These are phyloP conservation scores for Pristionchus fissidentatus DNA, from an alignment of 2,888 invertebrate genomes.

Conservation along the genomic window DNA sequence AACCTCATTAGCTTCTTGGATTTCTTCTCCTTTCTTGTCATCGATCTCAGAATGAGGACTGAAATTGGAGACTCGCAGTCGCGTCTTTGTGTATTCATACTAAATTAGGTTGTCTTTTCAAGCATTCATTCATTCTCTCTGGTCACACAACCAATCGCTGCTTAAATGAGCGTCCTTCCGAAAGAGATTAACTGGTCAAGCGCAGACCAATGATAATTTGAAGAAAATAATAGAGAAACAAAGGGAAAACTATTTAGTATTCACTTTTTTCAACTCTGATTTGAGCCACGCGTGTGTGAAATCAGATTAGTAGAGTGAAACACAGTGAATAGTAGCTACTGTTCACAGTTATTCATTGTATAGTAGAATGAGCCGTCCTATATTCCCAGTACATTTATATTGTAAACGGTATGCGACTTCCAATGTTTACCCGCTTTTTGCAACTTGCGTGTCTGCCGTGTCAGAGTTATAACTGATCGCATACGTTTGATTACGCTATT, in stretches of 20 bases:
- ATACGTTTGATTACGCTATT: background rate
- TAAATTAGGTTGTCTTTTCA: constrained; percentile 32
- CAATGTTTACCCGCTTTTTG: background rate
- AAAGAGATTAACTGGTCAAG: no score
- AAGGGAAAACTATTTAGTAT: no score
- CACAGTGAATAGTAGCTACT: no score
- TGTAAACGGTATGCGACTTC: background rate
- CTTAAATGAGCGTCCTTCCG: no score
- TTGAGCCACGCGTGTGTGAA: no score
- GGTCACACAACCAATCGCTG: background rate
- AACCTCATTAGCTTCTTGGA: background rate
- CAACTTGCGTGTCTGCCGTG: background rate
- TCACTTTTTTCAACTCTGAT: no score
- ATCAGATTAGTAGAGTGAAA: no score
- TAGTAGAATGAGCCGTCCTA: no score
- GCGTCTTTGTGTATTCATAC: constrained; percentile 35
- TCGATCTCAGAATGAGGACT: constrained; percentile 18
- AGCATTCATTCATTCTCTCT: constrained; percentile 11
- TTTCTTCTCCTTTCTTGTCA: constrained; percentile 17
- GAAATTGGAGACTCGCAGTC: constrained; percentile 34
- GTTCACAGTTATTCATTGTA: no score
- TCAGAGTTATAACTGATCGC: background rate
- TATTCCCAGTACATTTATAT: background rate
- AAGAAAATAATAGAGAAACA: no score
- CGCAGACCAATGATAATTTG: no score